phyloP scores from a whole-genome alignment of 1,140 invertebrate genomes.

The Drosophila nigromelanica region DNA sequence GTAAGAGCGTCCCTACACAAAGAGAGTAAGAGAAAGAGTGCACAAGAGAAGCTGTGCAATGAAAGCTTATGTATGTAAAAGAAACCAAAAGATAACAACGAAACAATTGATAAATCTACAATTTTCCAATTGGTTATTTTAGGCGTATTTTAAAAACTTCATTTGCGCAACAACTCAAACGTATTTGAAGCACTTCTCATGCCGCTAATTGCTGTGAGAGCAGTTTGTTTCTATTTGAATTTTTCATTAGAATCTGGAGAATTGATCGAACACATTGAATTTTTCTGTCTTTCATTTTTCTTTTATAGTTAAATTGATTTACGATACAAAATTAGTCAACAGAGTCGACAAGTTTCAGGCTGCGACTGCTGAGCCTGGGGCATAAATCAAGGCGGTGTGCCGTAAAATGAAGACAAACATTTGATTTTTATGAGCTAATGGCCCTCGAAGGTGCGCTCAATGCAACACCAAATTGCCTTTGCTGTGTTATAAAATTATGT shows the following conservation, averaged over 20 bases:
- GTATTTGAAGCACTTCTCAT: conserved; percentile 27
- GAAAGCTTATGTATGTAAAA: background rate
- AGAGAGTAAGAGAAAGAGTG: background rate
- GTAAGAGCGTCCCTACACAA: background rate
- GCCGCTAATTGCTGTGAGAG: conserved; percentile 73
- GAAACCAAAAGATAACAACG: background rate
- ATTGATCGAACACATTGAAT: conserved; percentile 62
- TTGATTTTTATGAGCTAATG: conserved; percentile 81
- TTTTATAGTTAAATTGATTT: conserved; percentile 79
- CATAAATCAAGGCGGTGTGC: conserved; percentile 71
- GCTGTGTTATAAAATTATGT: conserved; percentile 55
- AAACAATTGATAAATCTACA: conserved; percentile 10
- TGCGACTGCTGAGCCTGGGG: conserved; percentile 29
- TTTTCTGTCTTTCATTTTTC: background rate
- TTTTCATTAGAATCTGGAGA: conserved; percentile 56
- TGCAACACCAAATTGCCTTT: conserved; percentile 62
- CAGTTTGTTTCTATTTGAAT: conserved; percentile 41
- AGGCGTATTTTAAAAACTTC: background rate
- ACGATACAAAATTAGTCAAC: conserved; percentile 75
- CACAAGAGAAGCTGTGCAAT: background rate
- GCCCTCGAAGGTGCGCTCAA: conserved; percentile 44
- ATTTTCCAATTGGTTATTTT: background rate
- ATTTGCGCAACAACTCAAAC: background rate
- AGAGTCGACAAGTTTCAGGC: conserved; percentile 53
- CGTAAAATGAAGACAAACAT: conserved; percentile 75